Conservation (phyloP, 1,140 invertebrate genomes). For the Zaprionus nigranus region DNA sequence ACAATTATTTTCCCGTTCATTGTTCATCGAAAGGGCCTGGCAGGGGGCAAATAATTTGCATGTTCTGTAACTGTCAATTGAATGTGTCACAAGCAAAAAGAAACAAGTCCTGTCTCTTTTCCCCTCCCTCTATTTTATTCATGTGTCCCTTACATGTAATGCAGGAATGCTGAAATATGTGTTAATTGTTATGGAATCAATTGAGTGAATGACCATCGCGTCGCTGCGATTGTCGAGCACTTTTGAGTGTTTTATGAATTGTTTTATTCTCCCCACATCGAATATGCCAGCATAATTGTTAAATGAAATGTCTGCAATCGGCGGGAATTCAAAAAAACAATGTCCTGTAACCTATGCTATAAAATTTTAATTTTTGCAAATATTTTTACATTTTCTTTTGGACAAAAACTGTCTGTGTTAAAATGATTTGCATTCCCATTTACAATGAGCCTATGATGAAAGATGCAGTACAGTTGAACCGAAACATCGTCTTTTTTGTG, state of each 20-base stretch:
- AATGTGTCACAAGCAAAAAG: constrained; percentile 54
- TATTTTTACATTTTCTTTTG: background rate
- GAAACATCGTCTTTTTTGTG: too few relatives aligned
- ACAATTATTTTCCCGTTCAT: constrained; percentile 46
- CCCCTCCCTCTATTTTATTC: background rate
- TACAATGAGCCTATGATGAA: background rate
- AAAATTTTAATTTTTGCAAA: constrained; percentile 1
- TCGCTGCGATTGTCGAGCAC: constrained; percentile 22
- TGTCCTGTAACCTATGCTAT: background rate
- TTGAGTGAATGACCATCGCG: constrained; percentile 29
- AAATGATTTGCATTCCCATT: background rate
- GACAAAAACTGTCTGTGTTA: background rate
- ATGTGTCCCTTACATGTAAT: constrained; percentile 24
- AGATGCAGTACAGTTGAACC: too few relatives aligned
- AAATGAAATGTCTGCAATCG: constrained; percentile 13
- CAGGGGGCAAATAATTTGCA: constrained; percentile 18
- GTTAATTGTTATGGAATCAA: constrained; percentile 59
- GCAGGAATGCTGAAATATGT: constrained; percentile 37
- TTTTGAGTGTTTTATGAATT: constrained; percentile 44
- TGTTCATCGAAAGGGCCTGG: constrained; percentile 6
- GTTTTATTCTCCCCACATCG: constrained; percentile 39
- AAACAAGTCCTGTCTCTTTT: constrained; percentile 22
- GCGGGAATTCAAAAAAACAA: background rate
- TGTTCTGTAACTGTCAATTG: constrained; percentile 53
- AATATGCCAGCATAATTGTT: constrained; percentile 21